These are phyloP conservation scores for Typhlomys cinereus DNA, from an alignment of 2,113 vertebrate species.

Conservation along the genomic window DNA sequence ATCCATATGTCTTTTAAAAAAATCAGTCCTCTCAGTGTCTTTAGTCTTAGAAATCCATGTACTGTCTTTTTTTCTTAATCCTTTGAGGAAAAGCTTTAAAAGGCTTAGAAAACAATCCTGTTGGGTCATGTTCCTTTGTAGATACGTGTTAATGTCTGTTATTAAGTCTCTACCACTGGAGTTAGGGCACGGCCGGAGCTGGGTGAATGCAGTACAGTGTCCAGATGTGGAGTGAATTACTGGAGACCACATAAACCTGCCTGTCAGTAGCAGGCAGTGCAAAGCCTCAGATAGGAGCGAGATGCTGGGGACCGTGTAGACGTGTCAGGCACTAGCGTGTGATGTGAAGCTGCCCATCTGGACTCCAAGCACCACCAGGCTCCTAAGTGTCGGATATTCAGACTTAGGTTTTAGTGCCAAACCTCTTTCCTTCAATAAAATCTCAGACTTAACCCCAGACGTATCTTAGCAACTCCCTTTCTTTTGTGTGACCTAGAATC, in stretches of 20 bases:
- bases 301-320: accelerated
- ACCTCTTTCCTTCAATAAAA: background rate
- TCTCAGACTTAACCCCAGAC: background rate
- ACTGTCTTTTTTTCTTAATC: slow-evolving; percentile 19
- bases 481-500: background rate
- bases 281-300: background rate
- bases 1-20: background rate
- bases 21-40: background rate
- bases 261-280: accelerated
- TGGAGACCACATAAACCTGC: accelerated
- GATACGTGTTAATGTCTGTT: background rate
- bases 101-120: background rate
- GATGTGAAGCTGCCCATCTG: too few species aligned
- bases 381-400: slow-evolving; percentile 10
- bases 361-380: background rate
- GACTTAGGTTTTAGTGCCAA: background rate
- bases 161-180: background rate
- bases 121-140: background rate
- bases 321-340: accelerated
- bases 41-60: slow-evolving; percentile 22
- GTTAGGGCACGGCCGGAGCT: background rate
- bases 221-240: background rate
- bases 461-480: background rate
- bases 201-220: background rate
- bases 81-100: background rate